Conservation (phyloP, 1,140 invertebrate genomes). For the Yoshiicerus persimilis region DNA sequence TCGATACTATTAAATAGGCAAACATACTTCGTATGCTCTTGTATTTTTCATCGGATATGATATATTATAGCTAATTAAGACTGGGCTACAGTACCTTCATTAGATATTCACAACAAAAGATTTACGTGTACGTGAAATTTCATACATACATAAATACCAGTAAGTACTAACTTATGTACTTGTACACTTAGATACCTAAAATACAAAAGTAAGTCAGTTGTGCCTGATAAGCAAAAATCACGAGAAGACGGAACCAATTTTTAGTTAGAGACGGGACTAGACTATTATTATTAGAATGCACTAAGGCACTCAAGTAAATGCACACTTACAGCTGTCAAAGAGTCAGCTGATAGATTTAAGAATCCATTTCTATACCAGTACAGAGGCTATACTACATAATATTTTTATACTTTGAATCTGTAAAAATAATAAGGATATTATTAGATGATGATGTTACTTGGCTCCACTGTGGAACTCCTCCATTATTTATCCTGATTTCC, state of each 20-base stretch:
- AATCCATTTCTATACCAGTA: neutral
- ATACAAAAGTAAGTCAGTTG: neutral
- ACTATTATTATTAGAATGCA: neutral
- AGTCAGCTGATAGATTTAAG: neutral
- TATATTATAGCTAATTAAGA: neutral
- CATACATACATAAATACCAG: neutral
- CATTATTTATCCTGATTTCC: conserved; percentile 32
- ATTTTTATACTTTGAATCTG: neutral
- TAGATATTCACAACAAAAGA: neutral
- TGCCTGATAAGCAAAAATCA: neutral
- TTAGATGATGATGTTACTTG: neutral
- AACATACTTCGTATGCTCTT: neutral
- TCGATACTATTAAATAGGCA: neutral
- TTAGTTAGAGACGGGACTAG: neutral
- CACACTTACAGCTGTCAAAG: neutral
- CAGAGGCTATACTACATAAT: neutral
- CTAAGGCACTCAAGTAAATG: neutral
- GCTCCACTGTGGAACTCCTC: neutral
- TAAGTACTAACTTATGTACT: neutral
- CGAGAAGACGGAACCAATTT: neutral
- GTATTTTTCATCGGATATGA: neutral
- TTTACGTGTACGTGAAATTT: neutral
- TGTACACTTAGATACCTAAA: neutral
- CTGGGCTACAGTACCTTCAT: too few relatives aligned
- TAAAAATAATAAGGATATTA: neutral